Conservation (phyloP, 2,888 invertebrate genomes). For the Eulithis prunata region DNA sequence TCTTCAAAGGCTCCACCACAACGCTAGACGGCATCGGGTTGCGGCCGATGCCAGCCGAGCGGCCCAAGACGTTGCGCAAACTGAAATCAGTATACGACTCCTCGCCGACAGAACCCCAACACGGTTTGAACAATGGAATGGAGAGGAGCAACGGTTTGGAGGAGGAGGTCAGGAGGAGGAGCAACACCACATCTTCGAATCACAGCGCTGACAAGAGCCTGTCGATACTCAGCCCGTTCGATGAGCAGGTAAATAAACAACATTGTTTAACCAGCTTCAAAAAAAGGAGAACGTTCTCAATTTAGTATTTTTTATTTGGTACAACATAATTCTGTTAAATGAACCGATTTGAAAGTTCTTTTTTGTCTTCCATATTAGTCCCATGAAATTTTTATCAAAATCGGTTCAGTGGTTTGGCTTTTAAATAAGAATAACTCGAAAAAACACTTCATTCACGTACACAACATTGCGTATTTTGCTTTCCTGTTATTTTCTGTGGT, state of each 20-base stretch:
- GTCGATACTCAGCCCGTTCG: constrained; percentile 92
- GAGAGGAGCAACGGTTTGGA: constrained; percentile 72
- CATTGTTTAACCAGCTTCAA: too few species aligned
- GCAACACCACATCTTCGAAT: constrained; percentile 73
- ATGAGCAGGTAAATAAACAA: constrained; percentile 85
- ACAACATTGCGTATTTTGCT: too few species aligned
- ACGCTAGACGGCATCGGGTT: constrained; percentile 86
- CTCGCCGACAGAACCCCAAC: constrained; percentile 66
- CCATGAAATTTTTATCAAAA: too few species aligned
- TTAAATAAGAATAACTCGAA: too few species aligned
- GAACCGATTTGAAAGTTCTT: too few species aligned
- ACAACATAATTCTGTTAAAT: too few species aligned
- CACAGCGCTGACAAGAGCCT: constrained; percentile 79
- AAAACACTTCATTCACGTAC: too few species aligned
- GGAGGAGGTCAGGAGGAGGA: constrained; percentile 79
- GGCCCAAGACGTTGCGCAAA: constrained; percentile 90
- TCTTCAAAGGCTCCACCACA: constrained; percentile 92
- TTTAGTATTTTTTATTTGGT: too few species aligned
- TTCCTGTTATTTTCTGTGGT: too few species aligned
- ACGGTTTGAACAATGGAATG: constrained; percentile 69
- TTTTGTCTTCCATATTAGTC: too few species aligned
- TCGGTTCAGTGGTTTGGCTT: too few species aligned
- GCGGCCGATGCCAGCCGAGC: constrained; percentile 86
- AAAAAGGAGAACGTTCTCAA: too few species aligned
- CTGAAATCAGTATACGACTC: constrained; percentile 89